A percentile compares a stretch with the other conserved stretches of the same genome.
These are phyloP conservation scores for Nesometra sesokonis DNA, from an alignment of 35 echinoderm and acorn worm species.

Conservation along the genomic window DNA sequence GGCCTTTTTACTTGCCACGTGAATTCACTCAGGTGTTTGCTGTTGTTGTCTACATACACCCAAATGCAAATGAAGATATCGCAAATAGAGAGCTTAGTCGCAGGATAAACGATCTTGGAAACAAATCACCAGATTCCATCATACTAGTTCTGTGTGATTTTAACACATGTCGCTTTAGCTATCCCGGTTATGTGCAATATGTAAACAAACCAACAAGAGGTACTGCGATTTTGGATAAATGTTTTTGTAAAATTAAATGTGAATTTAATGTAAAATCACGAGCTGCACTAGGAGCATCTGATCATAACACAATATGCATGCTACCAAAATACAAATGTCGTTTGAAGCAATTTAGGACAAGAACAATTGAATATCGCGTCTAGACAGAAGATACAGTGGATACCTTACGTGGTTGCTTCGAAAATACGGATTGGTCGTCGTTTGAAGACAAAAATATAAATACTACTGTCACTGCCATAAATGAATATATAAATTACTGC, in stretches of 20 bases:
- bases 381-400: too few species aligned
- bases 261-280: too few species aligned
- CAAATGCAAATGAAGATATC: neutral
- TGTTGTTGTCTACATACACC: neutral
- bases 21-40: neutral
- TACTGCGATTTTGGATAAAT: neutral
- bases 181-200: neutral
- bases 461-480: neutral
- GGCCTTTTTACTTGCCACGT: neutral
- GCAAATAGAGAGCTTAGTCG: neutral
- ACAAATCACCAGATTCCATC: neutral
- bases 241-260: too few species aligned
- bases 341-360: too few species aligned
- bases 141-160: neutral
- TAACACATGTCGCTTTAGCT: neutral
- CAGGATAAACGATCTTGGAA: neutral
- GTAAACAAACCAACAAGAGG: neutral
- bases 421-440: neutral
- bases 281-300: too few species aligned
- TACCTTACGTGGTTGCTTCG: neutral
- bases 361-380: too few species aligned
- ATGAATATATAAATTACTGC: conserved; percentile 1
- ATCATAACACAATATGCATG: too few species aligned
- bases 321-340: too few species aligned
- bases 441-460: neutral